Percentiles rank a stretch among this genome's conserved stretches.
Conservation (phyloP, 92 coral and sea anemone species). For the Phymanthus crucifer region DNA sequence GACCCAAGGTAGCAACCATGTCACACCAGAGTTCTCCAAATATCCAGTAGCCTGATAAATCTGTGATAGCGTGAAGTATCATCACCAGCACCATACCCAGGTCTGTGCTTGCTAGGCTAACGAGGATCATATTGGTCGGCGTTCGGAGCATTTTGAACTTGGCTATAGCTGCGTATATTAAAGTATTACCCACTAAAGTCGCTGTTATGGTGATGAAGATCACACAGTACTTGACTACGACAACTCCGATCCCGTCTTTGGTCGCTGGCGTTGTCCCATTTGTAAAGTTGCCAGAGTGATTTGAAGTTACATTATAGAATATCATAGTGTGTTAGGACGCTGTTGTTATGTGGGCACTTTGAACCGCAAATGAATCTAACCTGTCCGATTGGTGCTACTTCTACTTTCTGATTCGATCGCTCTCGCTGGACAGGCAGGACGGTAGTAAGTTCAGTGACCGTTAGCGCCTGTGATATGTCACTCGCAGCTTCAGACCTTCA, state of each 20-base stretch:
- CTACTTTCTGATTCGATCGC: no score
- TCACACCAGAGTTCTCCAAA: constrained; percentile 73
- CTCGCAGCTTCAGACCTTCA: neutral
- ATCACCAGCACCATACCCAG: constrained; percentile 79
- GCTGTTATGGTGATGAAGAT: constrained; percentile 59
- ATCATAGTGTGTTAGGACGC: neutral
- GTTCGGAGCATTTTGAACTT: constrained; percentile 70
- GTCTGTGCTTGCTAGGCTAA: constrained; percentile 85
- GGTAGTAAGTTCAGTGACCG: neutral
- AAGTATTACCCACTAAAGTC: constrained; percentile 68
- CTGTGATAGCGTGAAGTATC: constrained; percentile 72
- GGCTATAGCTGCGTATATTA: constrained; percentile 66
- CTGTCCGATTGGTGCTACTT: no score
- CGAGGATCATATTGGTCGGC: constrained; percentile 68
- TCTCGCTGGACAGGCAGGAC: neutral
- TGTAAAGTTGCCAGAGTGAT: neutral
- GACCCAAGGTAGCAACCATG: constrained; percentile 60
- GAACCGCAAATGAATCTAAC: no score
- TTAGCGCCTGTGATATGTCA: neutral
- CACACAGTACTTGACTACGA: constrained; percentile 41
- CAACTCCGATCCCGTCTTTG: constrained; percentile 8
- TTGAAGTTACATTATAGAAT: neutral
- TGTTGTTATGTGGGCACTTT: neutral
- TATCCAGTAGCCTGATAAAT: constrained; percentile 74
- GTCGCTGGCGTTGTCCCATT: neutral